These are phyloP conservation scores for Eira barbara DNA, from an alignment of 2,113 vertebrate genomes.

Conservation along the genomic window DNA sequence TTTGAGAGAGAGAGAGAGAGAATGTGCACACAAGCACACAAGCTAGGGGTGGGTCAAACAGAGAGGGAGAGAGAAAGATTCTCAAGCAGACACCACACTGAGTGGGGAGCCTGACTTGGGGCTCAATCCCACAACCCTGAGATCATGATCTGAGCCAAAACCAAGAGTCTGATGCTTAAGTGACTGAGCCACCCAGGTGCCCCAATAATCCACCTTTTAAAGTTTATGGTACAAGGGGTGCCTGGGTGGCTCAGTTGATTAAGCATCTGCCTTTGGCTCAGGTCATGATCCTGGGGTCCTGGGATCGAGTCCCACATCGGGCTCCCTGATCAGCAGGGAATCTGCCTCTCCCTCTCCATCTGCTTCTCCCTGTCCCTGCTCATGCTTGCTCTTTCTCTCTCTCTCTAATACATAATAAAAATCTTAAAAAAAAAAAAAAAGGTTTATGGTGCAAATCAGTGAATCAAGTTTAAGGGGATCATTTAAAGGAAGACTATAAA, in stretches of 20 bases:
- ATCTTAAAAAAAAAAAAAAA: not conserved
- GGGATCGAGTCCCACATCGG: too few relatives aligned
- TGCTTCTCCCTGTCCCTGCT: too few relatives aligned
- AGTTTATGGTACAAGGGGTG: not conserved
- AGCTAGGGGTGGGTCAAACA: not conserved
- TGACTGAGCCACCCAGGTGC: not conserved
- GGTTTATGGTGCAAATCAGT: conserved; percentile 89
- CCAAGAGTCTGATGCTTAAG: not conserved
- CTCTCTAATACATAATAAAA: too few relatives aligned
- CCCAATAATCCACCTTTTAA: not conserved
- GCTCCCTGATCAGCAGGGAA: too few relatives aligned
- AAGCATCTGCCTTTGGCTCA: too few relatives aligned
- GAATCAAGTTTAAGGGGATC: conserved; percentile 89
- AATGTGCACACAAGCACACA: not conserved
- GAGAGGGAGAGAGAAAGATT: not conserved
- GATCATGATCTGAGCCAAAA: not conserved
- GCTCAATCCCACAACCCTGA: not conserved
- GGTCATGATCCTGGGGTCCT: too few relatives aligned
- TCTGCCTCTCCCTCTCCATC: too few relatives aligned
- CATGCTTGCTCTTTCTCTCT: too few relatives aligned
- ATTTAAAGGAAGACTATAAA: conserved; percentile 79
- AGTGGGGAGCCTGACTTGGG: not conserved
- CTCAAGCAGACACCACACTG: not conserved
- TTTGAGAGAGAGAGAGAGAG: not conserved
- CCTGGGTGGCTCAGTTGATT: too few relatives aligned